Conservation (phyloP, 2,113 vertebrate species). For the Aegithalos caudatus region DNA sequence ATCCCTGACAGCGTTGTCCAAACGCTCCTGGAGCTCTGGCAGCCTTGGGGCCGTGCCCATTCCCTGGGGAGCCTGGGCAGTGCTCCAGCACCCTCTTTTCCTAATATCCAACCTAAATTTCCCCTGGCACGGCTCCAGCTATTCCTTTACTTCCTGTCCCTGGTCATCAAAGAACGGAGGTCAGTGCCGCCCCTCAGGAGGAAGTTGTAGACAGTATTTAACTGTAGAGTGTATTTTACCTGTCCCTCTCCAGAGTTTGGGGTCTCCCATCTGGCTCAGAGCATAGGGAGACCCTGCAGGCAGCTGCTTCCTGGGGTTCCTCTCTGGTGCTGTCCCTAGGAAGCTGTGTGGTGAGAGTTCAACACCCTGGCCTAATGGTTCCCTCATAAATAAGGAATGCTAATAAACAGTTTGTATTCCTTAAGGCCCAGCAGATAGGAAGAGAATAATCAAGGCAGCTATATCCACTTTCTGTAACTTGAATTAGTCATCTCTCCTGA, state of each 20-base stretch:
- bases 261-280: not conserved
- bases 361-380: not conserved
- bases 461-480: not conserved
- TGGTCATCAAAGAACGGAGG: not conserved
- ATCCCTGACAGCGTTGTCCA: accelerated
- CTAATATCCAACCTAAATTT: too few species aligned
- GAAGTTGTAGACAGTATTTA: not conserved
- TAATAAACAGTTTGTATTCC: not conserved
- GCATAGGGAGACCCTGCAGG: not conserved
- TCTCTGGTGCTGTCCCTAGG: accelerated
- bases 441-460: not conserved
- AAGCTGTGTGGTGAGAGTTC: not conserved
- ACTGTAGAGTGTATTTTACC: not conserved
- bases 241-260: not conserved
- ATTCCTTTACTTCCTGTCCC: not conserved
- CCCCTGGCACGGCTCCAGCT: not conserved
- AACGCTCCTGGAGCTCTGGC: not conserved
- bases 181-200: not conserved
- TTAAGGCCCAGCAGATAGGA: not conserved
- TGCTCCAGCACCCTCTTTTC: not conserved
- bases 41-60: accelerated
- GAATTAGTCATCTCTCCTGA: not conserved
- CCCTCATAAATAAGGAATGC: not conserved
- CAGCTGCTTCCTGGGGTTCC: not conserved
- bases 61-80: not conserved